Percentiles rank a stretch among this genome's conserved stretches.
Evolutionary conservation across 2,888 invertebrate genomes (phyloP).

Genomic region (Yponomeuta cagnagella): DNA sequence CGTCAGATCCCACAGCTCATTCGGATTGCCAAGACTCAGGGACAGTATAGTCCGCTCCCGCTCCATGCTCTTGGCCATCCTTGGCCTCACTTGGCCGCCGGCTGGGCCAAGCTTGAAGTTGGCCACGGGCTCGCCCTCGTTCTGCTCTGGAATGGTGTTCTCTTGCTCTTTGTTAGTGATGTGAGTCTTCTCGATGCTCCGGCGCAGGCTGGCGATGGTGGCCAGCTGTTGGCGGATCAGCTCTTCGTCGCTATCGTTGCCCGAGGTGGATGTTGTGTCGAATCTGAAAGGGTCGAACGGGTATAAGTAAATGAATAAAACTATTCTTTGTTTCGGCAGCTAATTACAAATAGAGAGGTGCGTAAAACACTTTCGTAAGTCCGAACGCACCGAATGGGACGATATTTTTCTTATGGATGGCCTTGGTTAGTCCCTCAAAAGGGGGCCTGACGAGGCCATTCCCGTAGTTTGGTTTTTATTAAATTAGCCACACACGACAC

Average conservation of each 20-base stretch:
- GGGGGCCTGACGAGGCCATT: no score
- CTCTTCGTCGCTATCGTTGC: constrained; percentile 81
- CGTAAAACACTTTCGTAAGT: no score
- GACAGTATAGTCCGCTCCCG: constrained; percentile 58
- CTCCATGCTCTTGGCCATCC: constrained; percentile 50
- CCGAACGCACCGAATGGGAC: no score
- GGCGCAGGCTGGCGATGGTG: constrained; percentile 57
- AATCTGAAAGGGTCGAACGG: constrained; percentile 40
- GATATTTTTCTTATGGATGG: no score
- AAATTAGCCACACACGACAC: no score
- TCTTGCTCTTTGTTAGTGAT: constrained; percentile 54
- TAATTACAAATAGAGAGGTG: no score
- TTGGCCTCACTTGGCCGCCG: constrained; percentile 58
- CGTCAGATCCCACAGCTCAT: constrained; percentile 59
- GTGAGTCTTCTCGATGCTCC: constrained; percentile 67
- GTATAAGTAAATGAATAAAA: not conserved
- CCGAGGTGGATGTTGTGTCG: constrained; percentile 78
- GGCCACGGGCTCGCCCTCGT: constrained; percentile 52
- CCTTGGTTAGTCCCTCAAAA: no score
- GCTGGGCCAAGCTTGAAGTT: constrained; percentile 80
- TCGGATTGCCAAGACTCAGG: constrained; percentile 60
- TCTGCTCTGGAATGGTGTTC: constrained; percentile 60
- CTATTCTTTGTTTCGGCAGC: no score
- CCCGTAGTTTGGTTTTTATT: no score
- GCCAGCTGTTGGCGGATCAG: constrained; percentile 53